Evolutionary conservation across 2,113 vertebrate genomes (phyloP), one percentile per base, ranked within the genome.

Genomic region (Salvelinus namaycush): DNA sequence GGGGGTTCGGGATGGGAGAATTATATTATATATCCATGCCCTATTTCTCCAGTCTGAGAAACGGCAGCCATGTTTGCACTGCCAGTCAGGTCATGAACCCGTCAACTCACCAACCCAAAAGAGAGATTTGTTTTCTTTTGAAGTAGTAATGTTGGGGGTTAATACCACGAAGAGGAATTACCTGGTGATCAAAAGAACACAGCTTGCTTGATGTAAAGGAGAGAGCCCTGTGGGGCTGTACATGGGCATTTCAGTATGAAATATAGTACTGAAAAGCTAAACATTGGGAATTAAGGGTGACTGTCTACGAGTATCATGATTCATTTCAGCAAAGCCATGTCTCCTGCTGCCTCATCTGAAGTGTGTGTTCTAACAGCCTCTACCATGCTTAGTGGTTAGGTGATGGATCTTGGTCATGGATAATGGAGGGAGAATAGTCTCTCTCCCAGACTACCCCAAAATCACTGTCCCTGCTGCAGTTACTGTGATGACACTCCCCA

Each of bases 401-500:
- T 8, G 16, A 60, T 8, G 59, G 20, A 22, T 9, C 51, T 57
- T 57, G 13, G 51, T 57, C 39, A 39, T 39, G 39, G 39, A 39
- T 39, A 20, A 75, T 8, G 29, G 54, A 70, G 76, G 66, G 16
- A 65, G 12, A n/a, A 26, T 9, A 67, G 51, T 57, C 3, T 13
- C 51, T 57, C 51, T 57, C 20, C 16, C 1, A n/a, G 59, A 60
- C 16, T 60, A 7, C 20, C 18, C 14, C 59, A 20, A 20, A n/a
- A 8, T 60, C 59, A n/a, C 18, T n/a, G 59, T 60, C 59, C 59
- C 59, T 60, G n/a, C 59, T 22, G n/a, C 59, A 60, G n/a, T 22
- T n/a, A 60, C 20, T 22, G n/a, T 60, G 20, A 22, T 60, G 71
- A 49, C 2, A 2, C n/a, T 79, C 85, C 69, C 86, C 0, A 65